phyloP scores from a whole-genome alignment of 2,113 vertebrate species.

The Oryzias woworae region DNA sequence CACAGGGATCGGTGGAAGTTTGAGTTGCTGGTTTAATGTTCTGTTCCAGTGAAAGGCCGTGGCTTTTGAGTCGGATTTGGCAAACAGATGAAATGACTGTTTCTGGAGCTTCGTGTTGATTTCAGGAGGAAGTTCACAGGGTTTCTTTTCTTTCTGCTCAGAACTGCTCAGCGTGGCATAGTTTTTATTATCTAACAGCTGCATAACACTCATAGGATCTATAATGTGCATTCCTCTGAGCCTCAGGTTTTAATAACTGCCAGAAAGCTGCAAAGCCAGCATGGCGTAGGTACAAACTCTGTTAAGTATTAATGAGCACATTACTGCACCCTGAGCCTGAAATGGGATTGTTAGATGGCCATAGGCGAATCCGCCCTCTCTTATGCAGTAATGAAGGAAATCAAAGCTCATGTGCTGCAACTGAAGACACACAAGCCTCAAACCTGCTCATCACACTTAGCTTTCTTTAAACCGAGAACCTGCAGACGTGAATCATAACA shows the following conservation, averaged over 20 bases:
- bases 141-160: slow-evolving; percentile 25
- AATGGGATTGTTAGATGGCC: slow-evolving; percentile 43
- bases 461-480: no score
- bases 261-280: slow-evolving; percentile 27
- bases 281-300: slow-evolving; percentile 23
- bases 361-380: slow-evolving; percentile 23
- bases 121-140: slow-evolving; percentile 13
- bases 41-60: background rate
- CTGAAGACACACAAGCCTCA: slow-evolving; percentile 36
- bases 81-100: background rate
- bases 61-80: background rate
- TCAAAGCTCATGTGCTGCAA: slow-evolving; percentile 39
- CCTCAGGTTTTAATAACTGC: slow-evolving; percentile 42
- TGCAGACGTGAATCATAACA: no score
- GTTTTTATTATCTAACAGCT: slow-evolving; percentile 23
- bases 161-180: background rate
- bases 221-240: slow-evolving; percentile 13
- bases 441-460: background rate
- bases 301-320: slow-evolving; percentile 61
- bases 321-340: slow-evolving; percentile 39
- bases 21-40: background rate
- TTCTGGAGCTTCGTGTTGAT: background rate
- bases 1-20: background rate
- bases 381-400: slow-evolving; percentile 36
- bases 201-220: slow-evolving; percentile 28